Evolutionary conservation across 2,797 vertebrate species (phyloP).

Genomic region (Hipposideros larvatus): DNA sequence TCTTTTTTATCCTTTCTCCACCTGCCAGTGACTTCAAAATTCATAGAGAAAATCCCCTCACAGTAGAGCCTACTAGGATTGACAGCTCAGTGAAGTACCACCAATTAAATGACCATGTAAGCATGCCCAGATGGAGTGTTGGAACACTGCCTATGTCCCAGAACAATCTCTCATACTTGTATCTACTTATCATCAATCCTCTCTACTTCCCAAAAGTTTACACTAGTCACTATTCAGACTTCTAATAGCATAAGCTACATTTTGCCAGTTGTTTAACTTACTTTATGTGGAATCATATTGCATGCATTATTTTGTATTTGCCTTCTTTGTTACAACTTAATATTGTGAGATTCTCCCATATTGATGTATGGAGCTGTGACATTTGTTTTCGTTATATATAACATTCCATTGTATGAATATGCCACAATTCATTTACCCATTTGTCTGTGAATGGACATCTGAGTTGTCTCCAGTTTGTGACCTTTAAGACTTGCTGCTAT

Average conservation of each 20-base stretch:
- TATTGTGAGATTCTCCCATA: no score
- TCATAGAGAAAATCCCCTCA: no score
- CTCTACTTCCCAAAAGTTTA: neutral
- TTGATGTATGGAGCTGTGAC: neutral
- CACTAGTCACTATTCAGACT: neutral
- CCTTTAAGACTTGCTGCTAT: no score
- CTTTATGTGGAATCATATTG: neutral
- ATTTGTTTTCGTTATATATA: neutral
- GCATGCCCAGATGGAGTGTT: neutral
- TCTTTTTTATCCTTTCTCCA: no score
- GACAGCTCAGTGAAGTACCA: neutral
- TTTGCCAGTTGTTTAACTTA: no score
- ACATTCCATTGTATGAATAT: no score
- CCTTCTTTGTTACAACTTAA: neutral
- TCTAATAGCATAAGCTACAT: no score
- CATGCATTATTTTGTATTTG: neutral
- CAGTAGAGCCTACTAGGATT: no score
- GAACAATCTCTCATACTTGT: neutral
- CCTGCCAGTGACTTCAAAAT: no score
- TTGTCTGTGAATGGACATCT: no score
- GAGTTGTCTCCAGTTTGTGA: no score
- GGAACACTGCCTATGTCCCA: neutral
- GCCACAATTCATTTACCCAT: no score
- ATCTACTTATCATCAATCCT: neutral
- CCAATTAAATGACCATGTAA: neutral